Conservation (phyloP, 2,888 invertebrate genomes). For the Lepidochrysops patricia region DNA sequence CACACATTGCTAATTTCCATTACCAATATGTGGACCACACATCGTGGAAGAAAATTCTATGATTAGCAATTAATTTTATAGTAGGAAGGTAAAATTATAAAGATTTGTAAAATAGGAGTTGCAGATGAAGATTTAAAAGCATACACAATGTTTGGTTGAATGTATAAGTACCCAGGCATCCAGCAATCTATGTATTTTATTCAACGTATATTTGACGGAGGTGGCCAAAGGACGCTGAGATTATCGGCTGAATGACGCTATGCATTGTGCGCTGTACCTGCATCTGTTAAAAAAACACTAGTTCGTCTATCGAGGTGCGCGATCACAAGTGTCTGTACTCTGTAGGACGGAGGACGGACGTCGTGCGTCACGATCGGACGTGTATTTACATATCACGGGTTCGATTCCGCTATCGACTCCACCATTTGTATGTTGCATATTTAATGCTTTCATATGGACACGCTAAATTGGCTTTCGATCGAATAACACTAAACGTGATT, state of each 20-base stretch:
- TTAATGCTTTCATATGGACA: slow-evolving; percentile 20
- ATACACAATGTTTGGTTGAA: too few species aligned
- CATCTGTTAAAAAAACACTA: slow-evolving; percentile 20
- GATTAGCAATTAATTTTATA: too few species aligned
- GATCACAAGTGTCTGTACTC: slow-evolving; percentile 51
- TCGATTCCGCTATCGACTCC: slow-evolving; percentile 51
- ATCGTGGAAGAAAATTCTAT: too few species aligned
- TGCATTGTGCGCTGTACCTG: slow-evolving; percentile 20
- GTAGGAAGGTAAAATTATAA: too few species aligned
- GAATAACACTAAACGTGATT: background rate
- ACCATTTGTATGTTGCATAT: slow-evolving; percentile 26
- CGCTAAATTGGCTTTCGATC: background rate
- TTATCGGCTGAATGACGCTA: slow-evolving; percentile 21
- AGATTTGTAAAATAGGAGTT: too few species aligned
- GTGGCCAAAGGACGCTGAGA: slow-evolving; percentile 16
- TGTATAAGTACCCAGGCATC: background rate
- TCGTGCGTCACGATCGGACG: slow-evolving; percentile 71
- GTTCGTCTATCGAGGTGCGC: slow-evolving; percentile 29
- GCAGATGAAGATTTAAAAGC: too few species aligned
- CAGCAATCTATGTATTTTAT: background rate
- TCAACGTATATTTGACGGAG: background rate
- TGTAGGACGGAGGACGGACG: slow-evolving; percentile 50
- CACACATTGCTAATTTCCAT: background rate
- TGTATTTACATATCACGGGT: slow-evolving; percentile 66
- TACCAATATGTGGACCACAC: background rate